These are phyloP conservation scores for Rhyzopertha dominica DNA, from an alignment of 1,140 invertebrate species.

Conservation along the genomic window DNA sequence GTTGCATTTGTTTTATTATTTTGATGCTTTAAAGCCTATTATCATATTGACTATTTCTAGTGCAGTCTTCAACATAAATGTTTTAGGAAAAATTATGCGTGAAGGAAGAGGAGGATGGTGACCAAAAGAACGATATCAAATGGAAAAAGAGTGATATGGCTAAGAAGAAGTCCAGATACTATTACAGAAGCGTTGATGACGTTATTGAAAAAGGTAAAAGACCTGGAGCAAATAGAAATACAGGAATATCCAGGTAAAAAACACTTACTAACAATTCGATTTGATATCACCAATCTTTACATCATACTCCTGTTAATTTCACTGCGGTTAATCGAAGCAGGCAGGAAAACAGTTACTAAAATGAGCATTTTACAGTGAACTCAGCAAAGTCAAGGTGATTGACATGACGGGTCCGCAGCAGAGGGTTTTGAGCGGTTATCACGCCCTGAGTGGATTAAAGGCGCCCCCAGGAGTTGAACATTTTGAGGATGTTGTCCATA, in stretches of 20 bases:
- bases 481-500: constrained; percentile 56
- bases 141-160: constrained; percentile 50
- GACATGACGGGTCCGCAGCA: constrained; percentile 97
- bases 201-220: constrained; percentile 82
- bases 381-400: constrained; percentile 93
- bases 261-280: too few species aligned
- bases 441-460: constrained; percentile 70
- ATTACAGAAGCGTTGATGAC: constrained; percentile 89
- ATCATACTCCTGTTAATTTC: not conserved
- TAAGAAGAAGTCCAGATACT: constrained; percentile 64
- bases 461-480: constrained; percentile 52
- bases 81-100: too few species aligned
- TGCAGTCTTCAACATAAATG: too few species aligned
- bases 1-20: too few species aligned
- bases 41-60: too few species aligned
- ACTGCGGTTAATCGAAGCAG: too few species aligned
- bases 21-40: too few species aligned
- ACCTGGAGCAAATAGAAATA: constrained; percentile 52
- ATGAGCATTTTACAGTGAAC: constrained; percentile 51
- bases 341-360: too few species aligned
- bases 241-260: constrained; percentile 44
- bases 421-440: constrained; percentile 90
- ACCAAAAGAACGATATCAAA: constrained; percentile 57
- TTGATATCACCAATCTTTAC: too few species aligned
- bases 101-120: constrained; percentile 52